A percentile compares a stretch with the other conserved stretches of the same genome.
These are phyloP conservation scores for Masnerella sp. DNA, from an alignment of 2,888 invertebrate species.

Conservation along the genomic window DNA sequence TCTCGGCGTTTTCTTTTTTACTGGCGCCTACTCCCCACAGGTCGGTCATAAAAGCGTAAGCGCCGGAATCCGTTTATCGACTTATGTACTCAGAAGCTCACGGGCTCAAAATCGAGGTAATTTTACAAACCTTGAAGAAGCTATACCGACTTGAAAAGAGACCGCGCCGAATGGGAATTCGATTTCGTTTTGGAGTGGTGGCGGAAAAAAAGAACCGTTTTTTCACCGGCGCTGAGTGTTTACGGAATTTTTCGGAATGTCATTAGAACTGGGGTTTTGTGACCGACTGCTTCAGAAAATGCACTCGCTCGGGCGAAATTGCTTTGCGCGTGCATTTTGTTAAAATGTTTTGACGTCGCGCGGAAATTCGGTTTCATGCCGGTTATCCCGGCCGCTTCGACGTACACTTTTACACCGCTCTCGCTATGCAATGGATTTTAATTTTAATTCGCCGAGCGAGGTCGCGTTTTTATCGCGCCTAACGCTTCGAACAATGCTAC, in stretches of 20 bases:
- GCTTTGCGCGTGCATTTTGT: constrained; percentile 5
- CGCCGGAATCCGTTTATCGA: constrained; percentile 42
- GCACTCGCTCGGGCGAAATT: constrained; percentile 10
- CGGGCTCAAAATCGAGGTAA: constrained; percentile 40
- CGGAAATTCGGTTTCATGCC: background rate
- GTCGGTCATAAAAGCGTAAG: constrained; percentile 45
- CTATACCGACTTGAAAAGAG: constrained; percentile 24
- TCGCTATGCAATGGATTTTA: too few relatives aligned
- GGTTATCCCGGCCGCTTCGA: background rate
- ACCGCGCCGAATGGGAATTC: constrained; percentile 29
- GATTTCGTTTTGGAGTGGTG: constrained; percentile 18
- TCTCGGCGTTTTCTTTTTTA: background rate
- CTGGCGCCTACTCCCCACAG: background rate
- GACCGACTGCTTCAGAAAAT: constrained; percentile 17
- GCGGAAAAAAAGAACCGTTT: constrained; percentile 36
- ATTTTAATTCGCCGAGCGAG: too few relatives aligned
- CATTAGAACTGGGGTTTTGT: constrained; percentile 18
- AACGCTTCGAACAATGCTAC: too few relatives aligned
- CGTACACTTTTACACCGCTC: background rate
- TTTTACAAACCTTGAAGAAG: constrained; percentile 43
- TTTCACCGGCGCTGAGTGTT: constrained; percentile 30
- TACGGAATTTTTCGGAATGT: constrained; percentile 36
- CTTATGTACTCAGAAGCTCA: constrained; percentile 32
- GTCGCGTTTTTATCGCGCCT: too few relatives aligned
- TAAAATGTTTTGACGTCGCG: background rate